These are phyloP conservation scores for Tympanuchus pallidicinctus DNA, from an alignment of 2,113 vertebrate species.

Conservation along the genomic window DNA sequence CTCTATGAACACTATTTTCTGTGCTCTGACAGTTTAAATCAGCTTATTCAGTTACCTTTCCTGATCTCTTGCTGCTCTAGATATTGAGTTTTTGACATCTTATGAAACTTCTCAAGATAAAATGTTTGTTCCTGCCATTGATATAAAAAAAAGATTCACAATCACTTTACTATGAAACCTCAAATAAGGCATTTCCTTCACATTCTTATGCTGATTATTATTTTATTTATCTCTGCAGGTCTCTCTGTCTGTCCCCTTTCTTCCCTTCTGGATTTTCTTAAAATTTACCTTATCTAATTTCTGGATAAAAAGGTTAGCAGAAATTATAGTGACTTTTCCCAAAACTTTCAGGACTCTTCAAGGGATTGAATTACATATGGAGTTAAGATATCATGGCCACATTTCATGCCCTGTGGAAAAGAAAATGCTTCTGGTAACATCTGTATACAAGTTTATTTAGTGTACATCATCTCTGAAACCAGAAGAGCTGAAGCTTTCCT, in stretches of 20 bases:
- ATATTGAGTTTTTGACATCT: background rate
- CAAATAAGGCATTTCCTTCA: constrained; percentile 7
- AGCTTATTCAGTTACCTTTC: background rate
- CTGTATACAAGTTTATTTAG: background rate
- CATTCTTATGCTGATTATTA: constrained; percentile 49
- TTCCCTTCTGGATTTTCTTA: constrained; percentile 56
- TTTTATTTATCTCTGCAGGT: constrained; percentile 71
- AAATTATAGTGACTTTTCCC: background rate
- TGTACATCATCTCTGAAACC: background rate
- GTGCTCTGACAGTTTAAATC: background rate
- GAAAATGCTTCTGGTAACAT: background rate
- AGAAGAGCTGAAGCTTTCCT: background rate
- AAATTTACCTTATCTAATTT: constrained; percentile 51
- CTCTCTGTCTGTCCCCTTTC: constrained; percentile 58
- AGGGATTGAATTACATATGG: background rate
- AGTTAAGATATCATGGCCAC: background rate
- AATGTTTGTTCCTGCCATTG: background rate
- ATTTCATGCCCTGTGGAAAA: background rate
- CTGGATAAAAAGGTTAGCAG: constrained; percentile 39
- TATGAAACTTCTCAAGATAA: background rate
- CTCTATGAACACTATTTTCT: background rate
- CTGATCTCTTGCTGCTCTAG: background rate
- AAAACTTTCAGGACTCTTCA: background rate
- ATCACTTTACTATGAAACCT: constrained; percentile 1
- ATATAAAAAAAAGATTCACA: background rate